Evolutionary conservation across 1,140 invertebrate genomes (phyloP), one percentile per base, ranked within the genome.

Genomic region (Probaryconus sp.): DNA sequence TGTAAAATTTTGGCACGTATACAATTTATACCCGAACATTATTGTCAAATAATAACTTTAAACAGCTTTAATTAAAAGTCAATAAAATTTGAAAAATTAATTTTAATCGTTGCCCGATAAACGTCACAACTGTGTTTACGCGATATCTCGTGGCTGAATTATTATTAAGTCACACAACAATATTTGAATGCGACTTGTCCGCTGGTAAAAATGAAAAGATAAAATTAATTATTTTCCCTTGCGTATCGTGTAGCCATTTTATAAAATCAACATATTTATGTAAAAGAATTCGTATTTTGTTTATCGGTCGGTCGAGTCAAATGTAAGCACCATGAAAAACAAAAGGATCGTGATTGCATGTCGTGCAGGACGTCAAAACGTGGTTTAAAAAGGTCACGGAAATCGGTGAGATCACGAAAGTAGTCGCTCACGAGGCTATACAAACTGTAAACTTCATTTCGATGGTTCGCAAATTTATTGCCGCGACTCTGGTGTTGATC

Each of bases 341-440:
- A 69, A 69, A 60, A 69, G 47, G 37, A 69, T 69, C 65, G 53
- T 60, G 65, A 69, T 69, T 37, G 55, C 65, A 56, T 60, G 65
- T 69, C 65, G 65, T 69, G 65, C 65, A 47, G 37, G 30, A 69
- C 55, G 55, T 69, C 65, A 69, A 69, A 69, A 51, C 47, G 53
- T 50, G 53, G 53, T 43, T 60, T 33, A 51, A 50, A 69, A 69
- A 69, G 65, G 65, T 69, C 65, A 68, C 64, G 64, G 64, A 68
- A 68, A 68, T 68, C 45, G 64, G 64, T 16, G 31, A 50, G 45
- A 68, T 68, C 56, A 68, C 47, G 53, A 68, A 68, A 68, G 51
- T 67, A 38, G 63, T 58, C 20, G 51, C 35, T 68, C 64, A 58
- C 53, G 64, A 68, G 43, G 33, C 28, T 58, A 47, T 60, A 45